These are phyloP conservation scores for Morone chrysops DNA, from an alignment of 2,113 vertebrate genomes.

Conservation along the genomic window DNA sequence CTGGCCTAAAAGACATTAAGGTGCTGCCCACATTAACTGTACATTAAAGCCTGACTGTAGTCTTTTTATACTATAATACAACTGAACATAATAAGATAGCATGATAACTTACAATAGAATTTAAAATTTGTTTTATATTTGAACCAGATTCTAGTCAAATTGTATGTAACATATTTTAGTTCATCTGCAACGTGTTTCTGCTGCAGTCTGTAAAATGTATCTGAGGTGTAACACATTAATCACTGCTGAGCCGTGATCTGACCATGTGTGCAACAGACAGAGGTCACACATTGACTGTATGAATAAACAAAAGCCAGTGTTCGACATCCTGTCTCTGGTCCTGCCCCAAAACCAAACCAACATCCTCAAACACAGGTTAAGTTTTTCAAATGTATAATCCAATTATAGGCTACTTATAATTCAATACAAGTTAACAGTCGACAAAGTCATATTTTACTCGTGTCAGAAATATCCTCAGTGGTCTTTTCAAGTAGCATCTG, in stretches of 20 bases:
- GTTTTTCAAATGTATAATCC: not conserved
- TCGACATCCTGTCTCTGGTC: not conserved
- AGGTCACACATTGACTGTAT: not conserved
- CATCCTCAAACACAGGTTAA: not conserved
- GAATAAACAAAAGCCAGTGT: not conserved
- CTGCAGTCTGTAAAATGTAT: not conserved
- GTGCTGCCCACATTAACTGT: no score
- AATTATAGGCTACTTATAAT: no score
- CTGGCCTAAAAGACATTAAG: no score
- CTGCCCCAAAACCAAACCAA: not conserved
- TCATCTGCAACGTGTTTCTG: not conserved
- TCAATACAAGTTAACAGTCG: not conserved
- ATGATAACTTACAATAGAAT: no score
- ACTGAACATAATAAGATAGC: no score
- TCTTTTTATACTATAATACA: no score
- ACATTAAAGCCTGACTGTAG: no score
- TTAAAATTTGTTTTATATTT: no score
- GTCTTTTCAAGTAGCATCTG: not conserved
- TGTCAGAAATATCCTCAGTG: not conserved
- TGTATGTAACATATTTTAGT: no score
- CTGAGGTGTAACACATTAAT: not conserved
- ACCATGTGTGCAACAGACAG: conserved; percentile 11
- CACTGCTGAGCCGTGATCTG: not conserved
- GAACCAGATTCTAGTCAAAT: no score
- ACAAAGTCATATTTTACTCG: not conserved